A percentile compares a stretch with the other conserved stretches of the same genome.
Conservation (phyloP, 2,797 vertebrate genomes). For the Eupleurogrammus muticus region DNA sequence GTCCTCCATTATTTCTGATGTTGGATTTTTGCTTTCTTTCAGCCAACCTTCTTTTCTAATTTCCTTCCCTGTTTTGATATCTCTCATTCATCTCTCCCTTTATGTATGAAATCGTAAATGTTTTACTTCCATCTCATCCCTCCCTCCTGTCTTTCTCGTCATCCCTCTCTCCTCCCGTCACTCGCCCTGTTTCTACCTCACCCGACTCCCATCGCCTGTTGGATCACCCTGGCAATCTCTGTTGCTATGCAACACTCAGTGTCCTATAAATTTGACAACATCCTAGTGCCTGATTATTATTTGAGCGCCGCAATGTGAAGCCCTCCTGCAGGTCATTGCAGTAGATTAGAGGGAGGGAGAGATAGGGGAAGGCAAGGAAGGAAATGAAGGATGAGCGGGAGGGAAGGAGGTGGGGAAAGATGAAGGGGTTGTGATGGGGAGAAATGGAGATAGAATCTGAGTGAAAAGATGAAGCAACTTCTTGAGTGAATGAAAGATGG, state of each 20-base stretch:
- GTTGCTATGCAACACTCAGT: conserved; percentile 84
- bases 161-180: conserved; percentile 63
- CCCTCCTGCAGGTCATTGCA: conserved; percentile 80
- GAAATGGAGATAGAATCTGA: conserved; percentile 29
- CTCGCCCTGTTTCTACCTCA: conserved; percentile 62
- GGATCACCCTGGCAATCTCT: conserved; percentile 81
- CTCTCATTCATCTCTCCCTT: conserved; percentile 43
- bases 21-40: conserved; percentile 20
- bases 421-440: conserved; percentile 40
- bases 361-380: conserved; percentile 55
- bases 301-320: conserved; percentile 79
- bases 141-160: conserved; percentile 51
- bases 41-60: conserved; percentile 52
- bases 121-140: conserved; percentile 41
- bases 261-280: conserved; percentile 87
- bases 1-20: no score
- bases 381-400: conserved; percentile 49
- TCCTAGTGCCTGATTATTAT: conserved; percentile 84
- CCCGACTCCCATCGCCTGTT: conserved; percentile 73
- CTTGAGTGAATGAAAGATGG: conserved; percentile 59
- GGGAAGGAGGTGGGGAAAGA: conserved; percentile 41
- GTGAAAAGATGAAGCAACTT: conserved; percentile 48
- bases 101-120: conserved; percentile 47
- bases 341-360: conserved; percentile 72
- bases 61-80: conserved; percentile 44